phyloP scores from a whole-genome alignment of 2,797 vertebrate species.

The Sphenopsis melanotis region DNA sequence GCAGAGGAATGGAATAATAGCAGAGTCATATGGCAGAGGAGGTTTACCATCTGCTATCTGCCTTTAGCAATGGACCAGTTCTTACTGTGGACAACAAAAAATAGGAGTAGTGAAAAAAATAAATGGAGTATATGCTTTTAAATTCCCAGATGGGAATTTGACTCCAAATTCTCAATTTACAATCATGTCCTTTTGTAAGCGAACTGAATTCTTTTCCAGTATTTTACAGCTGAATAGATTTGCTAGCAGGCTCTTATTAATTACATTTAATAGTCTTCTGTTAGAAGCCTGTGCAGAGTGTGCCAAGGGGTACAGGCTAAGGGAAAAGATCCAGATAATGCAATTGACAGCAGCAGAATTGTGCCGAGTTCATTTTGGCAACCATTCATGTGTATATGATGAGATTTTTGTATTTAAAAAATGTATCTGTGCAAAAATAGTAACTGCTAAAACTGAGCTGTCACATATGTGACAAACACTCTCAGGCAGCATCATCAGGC shows the following conservation, averaged over 20 bases:
- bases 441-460: not conserved
- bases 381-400: not conserved
- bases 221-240: not conserved
- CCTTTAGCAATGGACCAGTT: conserved; percentile 10
- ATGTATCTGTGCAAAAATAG: not conserved
- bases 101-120: not conserved
- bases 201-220: not conserved
- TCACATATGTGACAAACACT: not conserved
- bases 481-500: not conserved
- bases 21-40: conserved; percentile 36
- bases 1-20: conserved; percentile 22
- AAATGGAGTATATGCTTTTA: not conserved
- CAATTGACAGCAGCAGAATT: not conserved
- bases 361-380: not conserved
- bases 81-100: not conserved
- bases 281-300: not conserved
- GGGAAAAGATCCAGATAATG: not conserved
- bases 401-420: not conserved
- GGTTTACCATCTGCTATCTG: conserved; percentile 38
- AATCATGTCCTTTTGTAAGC: not conserved
- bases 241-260: not conserved
- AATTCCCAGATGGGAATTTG: not conserved
- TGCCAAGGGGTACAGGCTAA: not conserved
- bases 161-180: not conserved
- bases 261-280: not conserved